Evolutionary conservation across 2,797 vertebrate genomes (phyloP).

Genomic region (Coendou prehensilis): DNA sequence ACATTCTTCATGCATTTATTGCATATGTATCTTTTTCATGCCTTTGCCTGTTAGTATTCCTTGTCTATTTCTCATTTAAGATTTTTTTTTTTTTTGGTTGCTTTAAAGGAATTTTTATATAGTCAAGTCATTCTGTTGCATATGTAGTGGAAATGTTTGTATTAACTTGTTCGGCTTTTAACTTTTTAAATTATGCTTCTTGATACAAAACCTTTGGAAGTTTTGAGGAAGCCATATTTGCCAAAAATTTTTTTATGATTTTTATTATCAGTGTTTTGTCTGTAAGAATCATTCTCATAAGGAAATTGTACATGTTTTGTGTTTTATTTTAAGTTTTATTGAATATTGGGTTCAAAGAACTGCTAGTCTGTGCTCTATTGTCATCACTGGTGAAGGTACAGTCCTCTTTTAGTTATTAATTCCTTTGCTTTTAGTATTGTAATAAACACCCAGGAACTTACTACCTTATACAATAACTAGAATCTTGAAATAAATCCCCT

Average conservation of each 20-base stretch:
- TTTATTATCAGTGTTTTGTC: not conserved
- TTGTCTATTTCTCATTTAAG: constrained; percentile 8
- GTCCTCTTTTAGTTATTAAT: not conserved
- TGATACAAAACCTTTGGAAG: not conserved
- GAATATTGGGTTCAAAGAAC: not conserved
- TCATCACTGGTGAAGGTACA: not conserved
- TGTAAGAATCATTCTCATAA: not conserved
- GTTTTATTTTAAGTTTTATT: constrained; percentile 36
- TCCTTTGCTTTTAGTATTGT: not conserved
- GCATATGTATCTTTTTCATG: not conserved
- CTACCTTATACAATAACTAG: not conserved
- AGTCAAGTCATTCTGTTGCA: not conserved
- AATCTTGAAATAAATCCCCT: constrained; percentile 1
- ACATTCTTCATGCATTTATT: not conserved
- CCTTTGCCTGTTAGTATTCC: not conserved
- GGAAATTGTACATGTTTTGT: not conserved
- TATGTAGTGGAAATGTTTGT: constrained; percentile 5
- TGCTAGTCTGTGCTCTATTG: not conserved
- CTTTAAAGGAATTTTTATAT: constrained; percentile 51
- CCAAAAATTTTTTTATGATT: not conserved
- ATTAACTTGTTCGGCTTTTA: constrained; percentile 32
- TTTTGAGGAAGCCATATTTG: not conserved
- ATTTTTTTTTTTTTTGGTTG: not conserved
- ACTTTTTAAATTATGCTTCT: not conserved
- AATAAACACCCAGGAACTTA: not conserved